phyloP scores from a whole-genome alignment of 2,113 vertebrate genomes.

The Lontra canadensis region DNA sequence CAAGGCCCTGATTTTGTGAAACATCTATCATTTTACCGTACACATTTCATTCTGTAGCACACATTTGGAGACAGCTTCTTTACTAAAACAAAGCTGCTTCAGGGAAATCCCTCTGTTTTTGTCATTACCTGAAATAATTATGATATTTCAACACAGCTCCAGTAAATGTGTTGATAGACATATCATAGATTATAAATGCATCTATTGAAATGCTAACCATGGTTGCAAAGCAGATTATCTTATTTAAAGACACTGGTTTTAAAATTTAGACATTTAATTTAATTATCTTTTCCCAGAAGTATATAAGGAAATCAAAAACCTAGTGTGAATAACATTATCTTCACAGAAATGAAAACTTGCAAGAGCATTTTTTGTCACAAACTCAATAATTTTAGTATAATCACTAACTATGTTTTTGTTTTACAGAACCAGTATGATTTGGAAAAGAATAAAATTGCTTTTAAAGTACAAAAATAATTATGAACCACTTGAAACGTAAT shows the following conservation, averaged over 20 bases:
- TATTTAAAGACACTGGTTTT: conserved; percentile 83
- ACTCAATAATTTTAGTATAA: conserved; percentile 89
- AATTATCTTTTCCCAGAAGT: conserved; percentile 87
- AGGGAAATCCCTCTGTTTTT: conserved; percentile 75
- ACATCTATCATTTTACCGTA: not conserved
- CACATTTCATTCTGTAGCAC: conserved; percentile 66
- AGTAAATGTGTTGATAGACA: conserved; percentile 78
- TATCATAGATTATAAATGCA: conserved; percentile 81
- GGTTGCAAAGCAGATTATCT: conserved; percentile 83
- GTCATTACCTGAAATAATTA: conserved; percentile 82
- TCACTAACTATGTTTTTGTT: conserved; percentile 91
- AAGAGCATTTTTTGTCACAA: conserved; percentile 83
- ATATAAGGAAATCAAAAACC: conserved; percentile 83
- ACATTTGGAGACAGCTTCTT: conserved; percentile 74
- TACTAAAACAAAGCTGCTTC: conserved; percentile 75
- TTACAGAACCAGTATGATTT: conserved; percentile 89
- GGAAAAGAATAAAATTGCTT: conserved; percentile 92
- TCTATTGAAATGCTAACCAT: conserved; percentile 80
- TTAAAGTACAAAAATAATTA: conserved; percentile 96
- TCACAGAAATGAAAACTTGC: conserved; percentile 82
- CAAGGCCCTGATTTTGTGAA: not conserved
- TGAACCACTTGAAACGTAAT: conserved; percentile 94
- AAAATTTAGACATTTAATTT: conserved; percentile 88
- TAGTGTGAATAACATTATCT: conserved; percentile 82
- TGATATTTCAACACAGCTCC: conserved; percentile 66